A percentile compares a stretch with the other conserved stretches of the same genome.
Conservation (phyloP, 1,140 invertebrate species). For the Papilio helenus region DNA sequence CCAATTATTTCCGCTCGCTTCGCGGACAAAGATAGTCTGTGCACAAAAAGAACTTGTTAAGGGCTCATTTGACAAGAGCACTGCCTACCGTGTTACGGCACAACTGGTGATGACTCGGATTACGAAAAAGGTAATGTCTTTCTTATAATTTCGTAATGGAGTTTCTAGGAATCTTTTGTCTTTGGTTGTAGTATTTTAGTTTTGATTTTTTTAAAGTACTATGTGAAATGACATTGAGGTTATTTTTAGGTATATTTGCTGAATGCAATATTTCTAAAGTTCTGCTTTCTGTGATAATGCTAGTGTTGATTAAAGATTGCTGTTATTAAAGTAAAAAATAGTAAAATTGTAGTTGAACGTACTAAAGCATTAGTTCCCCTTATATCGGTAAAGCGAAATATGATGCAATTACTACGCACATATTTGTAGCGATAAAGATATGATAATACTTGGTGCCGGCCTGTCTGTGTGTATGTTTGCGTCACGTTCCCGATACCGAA, state of each 20-base stretch:
- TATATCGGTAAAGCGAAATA: background rate
- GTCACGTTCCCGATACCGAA: conserved; percentile 2
- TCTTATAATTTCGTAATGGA: conserved; percentile 1
- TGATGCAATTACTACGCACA: conserved; percentile 20
- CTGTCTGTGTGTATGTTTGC: conserved; percentile 31
- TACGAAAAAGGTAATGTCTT: conserved; percentile 12
- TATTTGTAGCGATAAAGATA: conserved; percentile 25
- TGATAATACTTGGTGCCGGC: conserved; percentile 26
- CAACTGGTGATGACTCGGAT: conserved; percentile 21
- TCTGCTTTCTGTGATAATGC: too few relatives aligned
- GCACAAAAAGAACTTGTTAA: conserved; percentile 32
- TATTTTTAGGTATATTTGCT: too few relatives aligned
- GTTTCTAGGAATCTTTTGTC: background rate
- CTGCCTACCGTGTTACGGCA: conserved; percentile 12
- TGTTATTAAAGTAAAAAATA: background rate
- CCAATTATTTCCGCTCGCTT: conserved; percentile 33
- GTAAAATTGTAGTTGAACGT: background rate
- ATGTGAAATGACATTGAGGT: too few relatives aligned
- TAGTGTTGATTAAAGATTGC: background rate
- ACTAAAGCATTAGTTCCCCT: background rate
- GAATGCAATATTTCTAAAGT: too few relatives aligned
- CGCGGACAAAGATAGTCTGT: conserved; percentile 35
- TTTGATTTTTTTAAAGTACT: too few relatives aligned
- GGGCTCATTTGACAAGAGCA: conserved; percentile 26
- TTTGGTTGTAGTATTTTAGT: background rate